Conservation (phyloP, 2,888 invertebrate genomes). For the Dryobotodes eremita region DNA sequence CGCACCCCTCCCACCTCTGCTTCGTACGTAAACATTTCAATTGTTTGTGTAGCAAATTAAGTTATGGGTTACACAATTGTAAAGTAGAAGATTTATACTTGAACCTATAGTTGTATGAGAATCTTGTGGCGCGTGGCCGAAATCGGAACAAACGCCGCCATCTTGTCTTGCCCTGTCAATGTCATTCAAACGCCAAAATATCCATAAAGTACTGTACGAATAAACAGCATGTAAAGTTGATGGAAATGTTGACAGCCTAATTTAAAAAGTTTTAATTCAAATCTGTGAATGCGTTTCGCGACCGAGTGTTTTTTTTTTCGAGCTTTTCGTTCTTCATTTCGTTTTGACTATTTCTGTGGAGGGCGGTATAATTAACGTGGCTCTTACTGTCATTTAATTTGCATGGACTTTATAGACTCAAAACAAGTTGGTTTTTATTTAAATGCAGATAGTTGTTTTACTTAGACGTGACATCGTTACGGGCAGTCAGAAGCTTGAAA, state of each 20-base stretch:
- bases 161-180: background rate
- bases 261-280: conserved; percentile 36
- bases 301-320: conserved; percentile 4
- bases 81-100: no score
- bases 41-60: background rate
- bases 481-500: background rate
- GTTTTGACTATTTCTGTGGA: conserved; percentile 24
- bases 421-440: conserved; percentile 1
- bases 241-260: conserved; percentile 19
- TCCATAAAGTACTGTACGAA: no score
- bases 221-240: background rate
- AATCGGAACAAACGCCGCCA: background rate
- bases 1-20: no score
- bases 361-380: conserved; percentile 23
- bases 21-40: background rate
- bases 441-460: background rate
- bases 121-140: background rate
- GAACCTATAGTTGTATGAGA: no score
- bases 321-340: conserved; percentile 23
- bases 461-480: background rate
- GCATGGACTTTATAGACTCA: background rate
- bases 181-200: background rate
- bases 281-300: conserved; percentile 24
- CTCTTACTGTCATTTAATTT: conserved; percentile 10
- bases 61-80: background rate